phyloP scores from a whole-genome alignment of 2,797 vertebrate genomes.

The Spea hammondii region DNA sequence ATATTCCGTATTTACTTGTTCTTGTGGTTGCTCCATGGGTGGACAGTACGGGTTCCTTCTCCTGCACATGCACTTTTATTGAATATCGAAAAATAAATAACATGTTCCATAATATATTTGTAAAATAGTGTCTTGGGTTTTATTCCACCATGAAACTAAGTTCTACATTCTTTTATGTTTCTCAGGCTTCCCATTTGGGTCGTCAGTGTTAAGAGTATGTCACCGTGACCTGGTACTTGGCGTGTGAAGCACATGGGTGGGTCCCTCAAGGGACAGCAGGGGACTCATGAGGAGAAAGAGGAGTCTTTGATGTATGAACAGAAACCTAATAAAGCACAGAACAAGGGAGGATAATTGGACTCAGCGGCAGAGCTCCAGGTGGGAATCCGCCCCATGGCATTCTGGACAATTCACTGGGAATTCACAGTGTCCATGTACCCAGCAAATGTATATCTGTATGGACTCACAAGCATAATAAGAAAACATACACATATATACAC shows the following conservation, averaged over 20 bases:
- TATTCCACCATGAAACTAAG: too few species aligned
- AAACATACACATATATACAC: too few species aligned
- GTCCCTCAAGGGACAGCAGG: conserved; percentile 37
- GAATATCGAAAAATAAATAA: too few species aligned
- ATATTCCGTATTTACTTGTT: too few species aligned
- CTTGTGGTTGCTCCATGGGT: too few species aligned
- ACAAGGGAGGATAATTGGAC: conserved; percentile 50
- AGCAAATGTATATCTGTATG: not conserved
- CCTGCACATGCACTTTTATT: too few species aligned
- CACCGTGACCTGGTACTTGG: too few species aligned
- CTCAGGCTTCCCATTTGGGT: not conserved
- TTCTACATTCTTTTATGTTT: not conserved
- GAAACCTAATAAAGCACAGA: conserved; percentile 51
- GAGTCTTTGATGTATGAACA: conserved; percentile 49
- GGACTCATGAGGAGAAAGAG: conserved; percentile 42
- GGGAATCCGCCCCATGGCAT: conserved; percentile 52
- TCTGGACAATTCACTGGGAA: conserved; percentile 42
- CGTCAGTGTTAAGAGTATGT: too few species aligned
- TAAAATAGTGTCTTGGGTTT: too few species aligned
- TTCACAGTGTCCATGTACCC: conserved; percentile 26
- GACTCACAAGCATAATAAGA: too few species aligned
- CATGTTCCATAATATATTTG: too few species aligned
- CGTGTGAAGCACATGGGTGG: conserved; percentile 29
- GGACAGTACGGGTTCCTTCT: too few species aligned
- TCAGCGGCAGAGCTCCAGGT: conserved; percentile 45